Percentiles rank a stretch among this genome's conserved stretches.
Evolutionary conservation across 2,797 vertebrate species (phyloP).

Genomic region (Rhinoraja longicauda): DNA sequence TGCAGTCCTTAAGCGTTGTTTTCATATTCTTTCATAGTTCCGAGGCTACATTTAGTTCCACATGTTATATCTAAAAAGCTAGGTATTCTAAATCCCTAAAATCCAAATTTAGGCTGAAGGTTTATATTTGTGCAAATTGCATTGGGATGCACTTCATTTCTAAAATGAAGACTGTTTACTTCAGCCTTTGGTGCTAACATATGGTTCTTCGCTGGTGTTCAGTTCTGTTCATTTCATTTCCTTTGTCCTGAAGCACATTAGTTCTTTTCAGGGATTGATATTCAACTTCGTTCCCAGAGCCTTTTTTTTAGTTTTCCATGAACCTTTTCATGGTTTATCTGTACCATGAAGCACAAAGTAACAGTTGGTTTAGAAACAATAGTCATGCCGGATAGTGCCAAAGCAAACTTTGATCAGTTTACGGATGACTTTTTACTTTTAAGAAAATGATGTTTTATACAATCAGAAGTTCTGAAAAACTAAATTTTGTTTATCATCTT

Average conservation of each 20-base stretch:
- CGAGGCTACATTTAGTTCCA: background rate
- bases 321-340: constrained; percentile 22
- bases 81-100: background rate
- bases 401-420: background rate
- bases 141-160: background rate
- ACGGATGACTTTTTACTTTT: background rate
- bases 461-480: background rate
- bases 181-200: constrained; percentile 29
- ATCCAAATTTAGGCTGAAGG: background rate
- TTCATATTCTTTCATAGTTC: constrained; percentile 33
- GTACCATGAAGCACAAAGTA: background rate
- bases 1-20: constrained; percentile 32
- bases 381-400: background rate
- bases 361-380: background rate
- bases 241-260: constrained; percentile 25
- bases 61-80: background rate
- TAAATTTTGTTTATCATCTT: background rate
- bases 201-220: background rate
- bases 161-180: background rate
- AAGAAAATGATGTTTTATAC: background rate
- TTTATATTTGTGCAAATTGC: background rate
- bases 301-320: constrained; percentile 8
- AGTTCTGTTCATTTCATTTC: background rate
- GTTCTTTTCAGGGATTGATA: constrained; percentile 36
- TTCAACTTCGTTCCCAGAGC: constrained; percentile 16